phyloP scores from a whole-genome alignment of 1,140 invertebrate species.

The Halictus rubicundus region DNA sequence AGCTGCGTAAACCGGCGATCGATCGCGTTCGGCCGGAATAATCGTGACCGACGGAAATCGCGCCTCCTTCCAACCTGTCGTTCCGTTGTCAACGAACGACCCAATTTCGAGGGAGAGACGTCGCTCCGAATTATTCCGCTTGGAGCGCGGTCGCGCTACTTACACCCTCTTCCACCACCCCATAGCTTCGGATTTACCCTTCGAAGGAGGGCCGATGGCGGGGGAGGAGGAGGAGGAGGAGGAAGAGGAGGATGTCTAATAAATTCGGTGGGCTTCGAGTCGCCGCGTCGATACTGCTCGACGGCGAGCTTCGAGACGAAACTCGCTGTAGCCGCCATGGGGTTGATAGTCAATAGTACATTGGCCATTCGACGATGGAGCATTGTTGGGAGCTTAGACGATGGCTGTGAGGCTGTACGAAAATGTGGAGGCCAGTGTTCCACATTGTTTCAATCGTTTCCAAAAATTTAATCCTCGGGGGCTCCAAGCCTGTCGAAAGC shows the following conservation, averaged over 20 bases:
- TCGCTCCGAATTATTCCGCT: conserved; percentile 8
- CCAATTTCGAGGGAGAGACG: conserved; percentile 15
- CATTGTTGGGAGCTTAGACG: too few species aligned
- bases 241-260: background rate
- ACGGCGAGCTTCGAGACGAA: background rate
- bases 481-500: too few species aligned
- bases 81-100: conserved; percentile 19
- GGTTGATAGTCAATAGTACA: too few species aligned
- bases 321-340: too few species aligned
- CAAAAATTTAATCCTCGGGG: too few species aligned
- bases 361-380: too few species aligned
- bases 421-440: too few species aligned
- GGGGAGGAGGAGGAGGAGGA: background rate
- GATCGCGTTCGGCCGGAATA: conserved; percentile 23
- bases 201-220: too few species aligned
- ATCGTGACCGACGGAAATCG: conserved; percentile 4
- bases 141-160: background rate
- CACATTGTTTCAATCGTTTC: too few species aligned
- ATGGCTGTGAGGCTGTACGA: too few species aligned
- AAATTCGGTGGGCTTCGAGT: background rate
- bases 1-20: conserved; percentile 26
- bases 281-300: background rate
- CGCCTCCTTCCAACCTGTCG: background rate
- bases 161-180: too few species aligned
- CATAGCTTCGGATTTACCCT: too few species aligned